Evolutionary conservation across 2,888 invertebrate genomes (phyloP).

Genomic region (Macaria liturata): DNA sequence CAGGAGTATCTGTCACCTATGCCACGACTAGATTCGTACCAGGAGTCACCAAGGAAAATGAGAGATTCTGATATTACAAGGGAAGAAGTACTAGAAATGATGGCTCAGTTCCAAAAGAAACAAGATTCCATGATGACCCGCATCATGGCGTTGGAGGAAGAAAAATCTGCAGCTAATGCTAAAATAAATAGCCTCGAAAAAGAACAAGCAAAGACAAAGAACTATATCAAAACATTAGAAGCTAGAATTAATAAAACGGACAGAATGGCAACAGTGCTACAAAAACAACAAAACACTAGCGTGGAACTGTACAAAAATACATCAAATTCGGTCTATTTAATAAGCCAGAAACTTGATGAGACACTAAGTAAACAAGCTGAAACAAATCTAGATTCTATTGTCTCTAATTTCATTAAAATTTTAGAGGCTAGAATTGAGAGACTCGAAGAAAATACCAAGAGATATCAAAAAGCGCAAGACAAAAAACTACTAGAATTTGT

Average conservation of each 20-base stretch:
- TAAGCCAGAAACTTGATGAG: constrained; percentile 6
- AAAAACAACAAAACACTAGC: not conserved
- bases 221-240: constrained; percentile 2
- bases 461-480: not conserved
- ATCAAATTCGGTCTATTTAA: constrained; percentile 2
- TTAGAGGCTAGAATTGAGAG: not conserved
- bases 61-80: not conserved
- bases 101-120: constrained; percentile 7
- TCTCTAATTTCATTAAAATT: not conserved
- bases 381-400: not conserved
- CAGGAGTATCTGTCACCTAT: not conserved
- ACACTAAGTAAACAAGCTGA: not conserved
- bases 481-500: not conserved
- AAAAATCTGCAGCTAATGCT: not conserved
- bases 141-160: constrained; percentile 3
- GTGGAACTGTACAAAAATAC: constrained; percentile 3
- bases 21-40: not conserved
- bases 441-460: not conserved
- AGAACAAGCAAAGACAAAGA: not conserved
- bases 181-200: constrained; percentile 2
- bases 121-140: not conserved
- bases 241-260: constrained; percentile 1
- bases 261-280: not conserved
- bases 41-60: not conserved
- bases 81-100: constrained; percentile 8